phyloP scores from a whole-genome alignment of 2,113 vertebrate species.

The Sterna hirundo region DNA sequence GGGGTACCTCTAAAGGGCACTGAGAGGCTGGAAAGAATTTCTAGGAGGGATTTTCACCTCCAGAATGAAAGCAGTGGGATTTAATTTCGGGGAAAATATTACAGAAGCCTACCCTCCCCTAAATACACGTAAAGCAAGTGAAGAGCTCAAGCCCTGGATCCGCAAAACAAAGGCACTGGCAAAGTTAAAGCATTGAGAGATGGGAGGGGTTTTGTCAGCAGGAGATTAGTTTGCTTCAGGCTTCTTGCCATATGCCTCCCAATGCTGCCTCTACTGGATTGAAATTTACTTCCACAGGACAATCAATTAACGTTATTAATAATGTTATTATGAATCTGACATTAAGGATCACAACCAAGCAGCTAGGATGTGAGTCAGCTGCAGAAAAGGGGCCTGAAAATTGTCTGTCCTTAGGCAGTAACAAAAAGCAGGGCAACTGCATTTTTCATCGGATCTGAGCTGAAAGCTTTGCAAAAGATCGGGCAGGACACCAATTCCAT shows the following conservation, averaged over 20 bases:
- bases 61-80: slow-evolving; percentile 15
- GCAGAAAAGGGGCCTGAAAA: not conserved
- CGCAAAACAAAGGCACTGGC: not conserved
- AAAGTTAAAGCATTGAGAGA: not conserved
- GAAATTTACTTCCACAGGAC: not conserved
- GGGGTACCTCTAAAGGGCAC: not conserved
- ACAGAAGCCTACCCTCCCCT: not conserved
- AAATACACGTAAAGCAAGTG: not conserved
- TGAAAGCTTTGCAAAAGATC: not conserved
- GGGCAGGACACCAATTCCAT: not conserved
- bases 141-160: not conserved
- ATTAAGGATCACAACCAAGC: not conserved
- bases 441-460: not conserved
- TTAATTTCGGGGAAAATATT: slow-evolving; percentile 32
- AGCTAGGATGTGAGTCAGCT: not conserved
- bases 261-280: not conserved
- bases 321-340: not conserved
- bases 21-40: slow-evolving; percentile 34
- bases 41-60: slow-evolving; percentile 36
- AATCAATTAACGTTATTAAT: slow-evolving; percentile 21
- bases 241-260: not conserved
- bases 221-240: not conserved
- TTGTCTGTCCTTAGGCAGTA: not conserved
- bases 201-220: not conserved
- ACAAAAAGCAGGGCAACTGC: not conserved